Conservation (phyloP, 2,888 invertebrate species). For the Copidosoma aretas region DNA sequence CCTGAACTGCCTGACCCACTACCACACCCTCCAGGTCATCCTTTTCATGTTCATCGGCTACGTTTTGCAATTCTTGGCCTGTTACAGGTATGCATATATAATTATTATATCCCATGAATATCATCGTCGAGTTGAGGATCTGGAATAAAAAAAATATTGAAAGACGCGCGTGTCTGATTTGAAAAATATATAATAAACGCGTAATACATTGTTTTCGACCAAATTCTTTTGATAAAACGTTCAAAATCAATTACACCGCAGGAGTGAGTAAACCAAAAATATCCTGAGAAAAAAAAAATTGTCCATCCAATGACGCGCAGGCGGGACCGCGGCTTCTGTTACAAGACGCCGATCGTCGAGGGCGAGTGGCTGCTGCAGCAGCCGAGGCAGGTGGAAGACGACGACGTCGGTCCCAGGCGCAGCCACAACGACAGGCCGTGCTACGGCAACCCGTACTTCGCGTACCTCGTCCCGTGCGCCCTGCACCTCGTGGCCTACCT, state of each 20-base stretch:
- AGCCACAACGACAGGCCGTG: constrained; percentile 68
- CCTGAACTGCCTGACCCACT: constrained; percentile 69
- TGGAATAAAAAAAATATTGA: neutral
- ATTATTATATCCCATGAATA: neutral
- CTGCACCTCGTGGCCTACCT: constrained; percentile 77
- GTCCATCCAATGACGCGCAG: no score
- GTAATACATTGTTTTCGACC: no score
- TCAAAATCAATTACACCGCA: no score
- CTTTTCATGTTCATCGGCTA: constrained; percentile 75
- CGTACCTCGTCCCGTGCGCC: constrained; percentile 76
- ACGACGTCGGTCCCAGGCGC: no score
- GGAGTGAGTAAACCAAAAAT: no score
- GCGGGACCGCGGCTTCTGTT: constrained; percentile 76
- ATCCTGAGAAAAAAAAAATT: no score
- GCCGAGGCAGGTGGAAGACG: no score
- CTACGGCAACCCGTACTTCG: constrained; percentile 75
- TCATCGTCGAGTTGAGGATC: no score
- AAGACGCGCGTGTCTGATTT: constrained; percentile 16
- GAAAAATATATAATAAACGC: no score
- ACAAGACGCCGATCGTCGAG: constrained; percentile 47
- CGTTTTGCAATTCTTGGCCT: constrained; percentile 78
- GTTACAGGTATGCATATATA: constrained; percentile 69
- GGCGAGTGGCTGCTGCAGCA: neutral
- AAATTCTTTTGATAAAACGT: no score
- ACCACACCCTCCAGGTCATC: constrained; percentile 74